These are phyloP conservation scores for Adelges cooleyi DNA, from an alignment of 1,140 invertebrate genomes.

Conservation along the genomic window DNA sequence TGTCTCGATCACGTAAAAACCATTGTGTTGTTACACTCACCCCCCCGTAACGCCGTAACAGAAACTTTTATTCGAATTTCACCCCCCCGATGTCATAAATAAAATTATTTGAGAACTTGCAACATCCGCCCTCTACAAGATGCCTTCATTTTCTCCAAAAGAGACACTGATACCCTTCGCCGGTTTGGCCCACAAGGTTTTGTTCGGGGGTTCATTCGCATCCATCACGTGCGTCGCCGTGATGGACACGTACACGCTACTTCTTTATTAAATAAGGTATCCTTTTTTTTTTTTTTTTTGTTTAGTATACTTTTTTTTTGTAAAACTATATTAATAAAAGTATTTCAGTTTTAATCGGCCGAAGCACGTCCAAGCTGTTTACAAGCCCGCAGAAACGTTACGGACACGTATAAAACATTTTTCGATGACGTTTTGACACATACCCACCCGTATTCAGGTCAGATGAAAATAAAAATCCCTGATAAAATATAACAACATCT, in stretches of 20 bases:
- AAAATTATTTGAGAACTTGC: slow-evolving; percentile 18
- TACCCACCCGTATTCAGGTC: too few species aligned
- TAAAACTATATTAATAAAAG: slow-evolving; percentile 9
- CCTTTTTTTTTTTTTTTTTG: background rate
- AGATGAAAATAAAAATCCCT: too few species aligned
- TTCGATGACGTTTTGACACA: too few species aligned
- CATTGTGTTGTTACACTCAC: background rate
- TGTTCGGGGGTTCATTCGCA: slow-evolving; percentile 1
- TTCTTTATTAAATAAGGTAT: slow-evolving; percentile 12
- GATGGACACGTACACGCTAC: background rate
- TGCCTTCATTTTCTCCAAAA: background rate
- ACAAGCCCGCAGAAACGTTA: background rate
- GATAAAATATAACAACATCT: too few species aligned
- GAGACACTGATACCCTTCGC: background rate
- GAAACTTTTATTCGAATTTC: slow-evolving; percentile 23
- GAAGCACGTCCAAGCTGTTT: background rate
- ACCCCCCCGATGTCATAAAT: background rate
- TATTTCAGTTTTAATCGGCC: background rate
- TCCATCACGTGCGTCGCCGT: slow-evolving; percentile 13
- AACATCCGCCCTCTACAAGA: background rate
- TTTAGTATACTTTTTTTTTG: background rate
- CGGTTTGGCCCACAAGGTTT: background rate
- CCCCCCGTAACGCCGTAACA: background rate
- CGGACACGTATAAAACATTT: background rate
- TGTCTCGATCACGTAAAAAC: background rate